A percentile compares a stretch with the other conserved stretches of the same genome.
These are phyloP conservation scores for Microtus montanus DNA, from an alignment of 2,113 vertebrate species.

Conservation along the genomic window DNA sequence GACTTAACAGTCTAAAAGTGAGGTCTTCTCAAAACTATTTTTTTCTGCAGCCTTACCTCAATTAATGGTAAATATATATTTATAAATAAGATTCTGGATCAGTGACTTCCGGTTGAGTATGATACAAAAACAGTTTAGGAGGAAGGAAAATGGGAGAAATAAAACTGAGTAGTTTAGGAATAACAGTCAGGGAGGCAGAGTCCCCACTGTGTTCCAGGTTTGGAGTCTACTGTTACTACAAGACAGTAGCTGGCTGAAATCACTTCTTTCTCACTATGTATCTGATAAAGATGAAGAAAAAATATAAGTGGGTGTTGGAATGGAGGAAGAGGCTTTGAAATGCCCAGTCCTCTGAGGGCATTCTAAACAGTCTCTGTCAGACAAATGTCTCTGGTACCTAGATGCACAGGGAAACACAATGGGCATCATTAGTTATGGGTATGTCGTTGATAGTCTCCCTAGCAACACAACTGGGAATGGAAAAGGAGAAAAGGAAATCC, in stretches of 20 bases:
- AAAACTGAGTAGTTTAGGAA: neutral
- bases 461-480: neutral
- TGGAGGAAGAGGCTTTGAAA: neutral
- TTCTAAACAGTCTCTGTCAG: constrained; percentile 1
- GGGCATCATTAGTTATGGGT: neutral
- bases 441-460: neutral
- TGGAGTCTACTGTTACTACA: neutral
- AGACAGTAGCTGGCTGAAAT: neutral
- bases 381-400: constrained; percentile 19
- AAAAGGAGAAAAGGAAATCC: constrained; percentile 30
- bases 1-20: constrained; percentile 3
- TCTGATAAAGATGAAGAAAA: neutral
- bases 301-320: constrained; percentile 18
- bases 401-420: neutral
- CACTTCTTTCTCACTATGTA: neutral
- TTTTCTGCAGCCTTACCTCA: neutral
- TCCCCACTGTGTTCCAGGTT: neutral
- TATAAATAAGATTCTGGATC: constrained; percentile 6
- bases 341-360: neutral
- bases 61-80: neutral
- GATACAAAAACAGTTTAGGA: neutral
- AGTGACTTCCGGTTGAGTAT: neutral
- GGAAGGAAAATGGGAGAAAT: constrained; percentile 28
- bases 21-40: constrained; percentile 41
- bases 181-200: neutral